Evolutionary conservation across 2,888 invertebrate species (phyloP).

Genomic region (Latrodectus elegans): DNA sequence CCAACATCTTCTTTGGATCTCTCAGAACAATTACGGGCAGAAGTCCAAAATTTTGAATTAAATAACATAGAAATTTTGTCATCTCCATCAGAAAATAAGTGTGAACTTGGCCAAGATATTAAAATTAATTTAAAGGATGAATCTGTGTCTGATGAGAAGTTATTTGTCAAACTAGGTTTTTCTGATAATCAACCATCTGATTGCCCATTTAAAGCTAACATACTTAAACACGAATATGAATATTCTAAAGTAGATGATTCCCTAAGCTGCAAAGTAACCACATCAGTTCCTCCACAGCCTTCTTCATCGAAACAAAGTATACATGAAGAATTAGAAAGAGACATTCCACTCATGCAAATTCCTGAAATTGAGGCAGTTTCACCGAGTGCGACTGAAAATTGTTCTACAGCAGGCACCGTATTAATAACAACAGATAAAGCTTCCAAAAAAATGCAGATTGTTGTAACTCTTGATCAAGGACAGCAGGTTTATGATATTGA

Average conservation of each 20-base stretch:
- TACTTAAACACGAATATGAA: not conserved
- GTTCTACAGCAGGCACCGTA: constrained; percentile 64
- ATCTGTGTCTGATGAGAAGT: not conserved
- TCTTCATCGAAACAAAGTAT: not conserved
- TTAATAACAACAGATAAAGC: constrained; percentile 70
- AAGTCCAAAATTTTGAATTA: constrained; percentile 36
- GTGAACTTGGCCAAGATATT: not conserved
- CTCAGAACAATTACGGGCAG: constrained; percentile 30
- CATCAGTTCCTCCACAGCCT: not conserved
- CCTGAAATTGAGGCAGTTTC: constrained; percentile 22
- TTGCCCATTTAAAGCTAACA: not conserved
- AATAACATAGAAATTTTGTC: constrained; percentile 37
- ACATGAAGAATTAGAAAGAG: constrained; percentile 26
- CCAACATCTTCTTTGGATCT: constrained; percentile 49
- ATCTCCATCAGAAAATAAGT: constrained; percentile 12
- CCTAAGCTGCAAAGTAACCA: too few species aligned
- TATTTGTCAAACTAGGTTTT: not conserved
- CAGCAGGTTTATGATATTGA: constrained; percentile 70
- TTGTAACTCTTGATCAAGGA: constrained; percentile 70
- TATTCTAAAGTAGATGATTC: not conserved
- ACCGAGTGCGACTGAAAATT: constrained; percentile 16
- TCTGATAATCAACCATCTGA: not conserved
- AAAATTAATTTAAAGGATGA: not conserved
- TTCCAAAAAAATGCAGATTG: constrained; percentile 70
- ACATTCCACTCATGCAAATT: constrained; percentile 47